Percentiles rank a stretch among this genome's conserved stretches.
These are phyloP conservation scores for Marmota monax DNA, from an alignment of 2,113 vertebrate species.

Conservation along the genomic window DNA sequence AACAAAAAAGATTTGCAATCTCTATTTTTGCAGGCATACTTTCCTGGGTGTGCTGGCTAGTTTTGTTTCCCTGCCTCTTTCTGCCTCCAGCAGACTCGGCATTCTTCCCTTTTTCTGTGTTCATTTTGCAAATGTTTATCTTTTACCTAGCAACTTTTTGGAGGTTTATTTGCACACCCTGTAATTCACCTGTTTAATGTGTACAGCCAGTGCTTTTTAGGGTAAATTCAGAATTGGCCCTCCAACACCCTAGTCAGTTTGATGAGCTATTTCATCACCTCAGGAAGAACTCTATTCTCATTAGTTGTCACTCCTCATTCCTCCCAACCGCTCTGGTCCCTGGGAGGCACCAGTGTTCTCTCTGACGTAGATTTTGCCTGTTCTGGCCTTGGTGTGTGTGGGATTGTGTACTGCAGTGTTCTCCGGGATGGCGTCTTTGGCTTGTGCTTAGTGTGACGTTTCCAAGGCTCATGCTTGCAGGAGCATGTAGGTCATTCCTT, in stretches of 20 bases:
- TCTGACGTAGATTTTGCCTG: background rate
- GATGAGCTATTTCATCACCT: conserved; percentile 2
- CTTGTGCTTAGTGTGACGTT: background rate
- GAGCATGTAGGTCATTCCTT: background rate
- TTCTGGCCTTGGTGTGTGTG: background rate
- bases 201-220: background rate
- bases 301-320: background rate
- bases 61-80: background rate
- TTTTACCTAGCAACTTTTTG: background rate
- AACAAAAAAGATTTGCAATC: conserved; percentile 19
- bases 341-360: background rate
- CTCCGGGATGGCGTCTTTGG: background rate
- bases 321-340: background rate
- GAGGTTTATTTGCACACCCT: background rate
- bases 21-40: background rate
- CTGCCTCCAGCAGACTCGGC: background rate
- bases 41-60: background rate
- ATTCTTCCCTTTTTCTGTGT: background rate
- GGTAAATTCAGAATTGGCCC: background rate
- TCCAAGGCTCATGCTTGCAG: background rate
- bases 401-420: background rate
- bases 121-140: background rate
- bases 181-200: background rate
- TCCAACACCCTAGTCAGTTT: background rate
- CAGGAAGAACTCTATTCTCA: background rate